phyloP scores from a whole-genome alignment of 1,140 invertebrate genomes.

The Pseudomyrmex dendroicus region DNA sequence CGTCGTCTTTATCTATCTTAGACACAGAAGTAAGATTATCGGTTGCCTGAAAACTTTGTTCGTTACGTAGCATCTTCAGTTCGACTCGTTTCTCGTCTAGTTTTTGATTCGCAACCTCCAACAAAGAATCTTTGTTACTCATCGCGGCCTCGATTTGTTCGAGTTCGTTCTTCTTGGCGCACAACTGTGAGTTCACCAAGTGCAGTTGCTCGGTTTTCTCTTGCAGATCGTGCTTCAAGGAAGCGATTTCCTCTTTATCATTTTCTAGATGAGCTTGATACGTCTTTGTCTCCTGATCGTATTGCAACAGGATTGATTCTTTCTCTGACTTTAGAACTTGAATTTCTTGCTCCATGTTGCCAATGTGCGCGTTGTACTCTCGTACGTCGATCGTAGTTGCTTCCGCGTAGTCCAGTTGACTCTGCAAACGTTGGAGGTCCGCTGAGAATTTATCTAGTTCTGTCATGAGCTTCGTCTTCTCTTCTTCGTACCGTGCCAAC shows the following conservation, averaged over 20 bases:
- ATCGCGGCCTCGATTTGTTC: slow-evolving; percentile 30
- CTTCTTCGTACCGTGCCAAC: slow-evolving; percentile 61
- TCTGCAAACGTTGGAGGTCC: slow-evolving; percentile 69
- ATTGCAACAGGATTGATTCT: slow-evolving; percentile 56
- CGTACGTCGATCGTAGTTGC: slow-evolving; percentile 31
- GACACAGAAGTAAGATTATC: slow-evolving; percentile 69
- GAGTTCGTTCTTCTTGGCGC: slow-evolving; percentile 8
- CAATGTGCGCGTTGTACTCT: slow-evolving; percentile 61
- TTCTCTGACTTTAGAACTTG: slow-evolving; percentile 62
- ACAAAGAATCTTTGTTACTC: slow-evolving; percentile 46
- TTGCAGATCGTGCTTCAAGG: slow-evolving; percentile 28
- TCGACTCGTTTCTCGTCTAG: slow-evolving; percentile 52
- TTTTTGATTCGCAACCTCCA: slow-evolving; percentile 24
- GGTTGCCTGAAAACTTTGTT: slow-evolving; percentile 17
- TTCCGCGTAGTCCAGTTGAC: slow-evolving; percentile 64
- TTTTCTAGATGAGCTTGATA: slow-evolving; percentile 16
- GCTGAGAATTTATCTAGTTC: slow-evolving; percentile 69
- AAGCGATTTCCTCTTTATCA: slow-evolving; percentile 5
- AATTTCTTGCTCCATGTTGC: slow-evolving; percentile 77
- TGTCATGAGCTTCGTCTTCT: slow-evolving; percentile 60
- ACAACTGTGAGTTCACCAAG: slow-evolving; percentile 32
- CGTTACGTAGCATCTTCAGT: slow-evolving; percentile 23
- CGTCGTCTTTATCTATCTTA: slow-evolving; percentile 64
- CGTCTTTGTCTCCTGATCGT: slow-evolving; percentile 39
- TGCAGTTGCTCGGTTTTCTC: slow-evolving; percentile 45